A percentile compares a stretch with the other conserved stretches of the same genome.
Evolutionary conservation across 2,797 vertebrate species (phyloP).

Genomic region (Denticeps clupeoides): DNA sequence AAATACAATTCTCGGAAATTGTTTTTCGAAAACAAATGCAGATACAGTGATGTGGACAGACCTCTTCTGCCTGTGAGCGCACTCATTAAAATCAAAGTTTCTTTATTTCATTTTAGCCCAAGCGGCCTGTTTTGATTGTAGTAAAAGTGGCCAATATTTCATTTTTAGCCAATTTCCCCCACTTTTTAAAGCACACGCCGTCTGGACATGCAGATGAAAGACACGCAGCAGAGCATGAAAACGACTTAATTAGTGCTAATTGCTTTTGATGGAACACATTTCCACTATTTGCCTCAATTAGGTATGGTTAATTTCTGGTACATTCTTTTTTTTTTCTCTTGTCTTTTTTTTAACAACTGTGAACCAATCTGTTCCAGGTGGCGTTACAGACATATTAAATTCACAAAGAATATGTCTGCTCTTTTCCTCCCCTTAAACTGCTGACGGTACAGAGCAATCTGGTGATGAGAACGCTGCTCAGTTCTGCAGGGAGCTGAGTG

Average conservation of each 20-base stretch:
- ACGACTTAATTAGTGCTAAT: conserved; percentile 67
- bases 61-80: no score
- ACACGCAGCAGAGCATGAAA: conserved; percentile 63
- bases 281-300: conserved; percentile 63
- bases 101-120: no score
- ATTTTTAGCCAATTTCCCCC: conserved; percentile 26
- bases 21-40: no score
- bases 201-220: conserved; percentile 53
- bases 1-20: no score
- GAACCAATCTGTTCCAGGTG: conserved; percentile 48
- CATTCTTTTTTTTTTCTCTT: conserved; percentile 32
- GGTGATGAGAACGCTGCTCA: no score
- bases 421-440: background rate
- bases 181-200: conserved; percentile 35
- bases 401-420: conserved; percentile 19
- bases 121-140: conserved; percentile 25
- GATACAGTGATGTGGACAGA: no score
- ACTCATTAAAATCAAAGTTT: no score
- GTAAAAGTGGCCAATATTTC: background rate
- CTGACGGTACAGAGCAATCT: no score
- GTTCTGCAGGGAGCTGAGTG: no score
- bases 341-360: conserved; percentile 49
- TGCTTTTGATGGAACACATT: conserved; percentile 64
- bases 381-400: conserved; percentile 33
- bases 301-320: conserved; percentile 53